A percentile compares a stretch with the other conserved stretches of the same genome.
phyloP scores from a whole-genome alignment of 64 coral and sea anemone genomes.

The Anthopleura sola region DNA sequence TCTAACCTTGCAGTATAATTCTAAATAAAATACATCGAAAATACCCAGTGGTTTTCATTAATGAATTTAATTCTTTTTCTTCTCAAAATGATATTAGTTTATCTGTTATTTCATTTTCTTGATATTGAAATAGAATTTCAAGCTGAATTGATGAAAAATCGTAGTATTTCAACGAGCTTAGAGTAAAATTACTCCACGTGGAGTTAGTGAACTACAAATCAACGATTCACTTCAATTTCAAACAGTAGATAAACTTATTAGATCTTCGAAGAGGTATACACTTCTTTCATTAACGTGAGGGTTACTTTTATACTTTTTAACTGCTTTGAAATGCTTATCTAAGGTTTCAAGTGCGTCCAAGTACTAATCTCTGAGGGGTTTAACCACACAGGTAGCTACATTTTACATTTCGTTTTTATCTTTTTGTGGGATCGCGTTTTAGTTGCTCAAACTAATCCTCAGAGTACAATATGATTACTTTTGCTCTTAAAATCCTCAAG shows the following conservation, averaged over 20 bases:
- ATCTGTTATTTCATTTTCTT: too few relatives aligned
- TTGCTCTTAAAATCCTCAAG: not conserved
- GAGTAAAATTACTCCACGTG: not conserved
- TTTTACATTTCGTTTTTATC: not conserved
- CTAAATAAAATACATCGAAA: too few relatives aligned
- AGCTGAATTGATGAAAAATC: not conserved
- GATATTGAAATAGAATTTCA: too few relatives aligned
- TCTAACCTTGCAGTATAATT: not conserved
- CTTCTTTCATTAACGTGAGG: not conserved
- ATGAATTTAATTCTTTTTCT: too few relatives aligned
- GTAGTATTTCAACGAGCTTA: not conserved
- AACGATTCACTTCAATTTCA: not conserved
- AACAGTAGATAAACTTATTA: not conserved
- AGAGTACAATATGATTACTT: not conserved
- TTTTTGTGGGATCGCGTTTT: not conserved
- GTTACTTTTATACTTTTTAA: not conserved
- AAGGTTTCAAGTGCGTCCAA: not conserved
- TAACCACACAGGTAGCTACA: not conserved
- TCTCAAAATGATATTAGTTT: too few relatives aligned
- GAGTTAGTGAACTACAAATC: not conserved
- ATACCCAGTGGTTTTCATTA: too few relatives aligned
- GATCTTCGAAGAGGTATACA: conserved; percentile 9
- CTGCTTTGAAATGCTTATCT: conserved; percentile 1
- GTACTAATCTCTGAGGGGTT: not conserved
- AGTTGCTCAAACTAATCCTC: not conserved